A percentile compares a stretch with the other conserved stretches of the same genome.
phyloP scores from a whole-genome alignment of 2,113 vertebrate species.

The Alectura lathami region DNA sequence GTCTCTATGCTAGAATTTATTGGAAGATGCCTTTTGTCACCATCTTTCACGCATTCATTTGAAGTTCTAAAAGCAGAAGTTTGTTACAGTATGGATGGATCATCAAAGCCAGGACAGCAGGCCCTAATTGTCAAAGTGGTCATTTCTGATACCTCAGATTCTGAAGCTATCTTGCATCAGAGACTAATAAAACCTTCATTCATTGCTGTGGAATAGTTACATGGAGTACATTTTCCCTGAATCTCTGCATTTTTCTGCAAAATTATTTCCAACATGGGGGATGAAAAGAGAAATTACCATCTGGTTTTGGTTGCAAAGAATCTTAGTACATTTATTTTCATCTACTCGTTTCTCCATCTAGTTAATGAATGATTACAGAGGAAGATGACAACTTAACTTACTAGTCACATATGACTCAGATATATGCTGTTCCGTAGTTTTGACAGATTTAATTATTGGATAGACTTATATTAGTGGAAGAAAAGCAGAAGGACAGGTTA shows the following conservation, averaged over 20 bases:
- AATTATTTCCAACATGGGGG: neutral
- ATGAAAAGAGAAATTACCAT: neutral
- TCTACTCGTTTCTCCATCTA: constrained; percentile 22
- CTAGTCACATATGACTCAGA: neutral
- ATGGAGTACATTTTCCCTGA: neutral
- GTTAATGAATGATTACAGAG: constrained; percentile 26
- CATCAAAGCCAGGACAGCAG: neutral
- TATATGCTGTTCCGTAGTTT: neutral
- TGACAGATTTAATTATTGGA: neutral
- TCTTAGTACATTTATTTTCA: constrained; percentile 2
- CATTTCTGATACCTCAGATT: neutral
- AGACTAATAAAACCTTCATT: neutral
- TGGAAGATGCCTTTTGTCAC: neutral
- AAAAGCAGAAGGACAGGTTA: neutral
- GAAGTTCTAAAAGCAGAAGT: neutral
- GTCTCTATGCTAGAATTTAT: neutral
- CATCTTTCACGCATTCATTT: neutral
- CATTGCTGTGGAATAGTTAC: neutral
- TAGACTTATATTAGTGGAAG: neutral
- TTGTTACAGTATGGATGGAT: neutral
- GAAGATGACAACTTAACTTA: constrained; percentile 19
- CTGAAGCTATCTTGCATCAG: neutral
- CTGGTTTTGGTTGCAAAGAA: neutral
- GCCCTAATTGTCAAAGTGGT: neutral
- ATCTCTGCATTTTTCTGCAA: neutral